Conservation (phyloP, 2,113 vertebrate genomes). For the Todiramphus saurophagus region DNA sequence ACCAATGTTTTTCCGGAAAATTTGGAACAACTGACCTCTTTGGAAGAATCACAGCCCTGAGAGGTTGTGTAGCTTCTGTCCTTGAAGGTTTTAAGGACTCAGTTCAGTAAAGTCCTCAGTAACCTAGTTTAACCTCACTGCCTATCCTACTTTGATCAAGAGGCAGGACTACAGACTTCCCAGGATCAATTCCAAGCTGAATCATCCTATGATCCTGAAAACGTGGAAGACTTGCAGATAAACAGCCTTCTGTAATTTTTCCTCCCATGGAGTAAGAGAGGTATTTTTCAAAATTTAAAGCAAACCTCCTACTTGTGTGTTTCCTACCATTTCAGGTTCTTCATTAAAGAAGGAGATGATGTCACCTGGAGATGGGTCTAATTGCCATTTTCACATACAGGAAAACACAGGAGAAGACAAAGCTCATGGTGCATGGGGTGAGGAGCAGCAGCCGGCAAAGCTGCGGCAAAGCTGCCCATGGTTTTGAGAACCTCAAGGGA, state of each 20-base stretch:
- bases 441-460: neutral
- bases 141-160: neutral
- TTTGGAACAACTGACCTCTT: neutral
- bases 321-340: neutral
- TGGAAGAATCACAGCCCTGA: neutral
- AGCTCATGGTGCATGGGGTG: too few relatives aligned
- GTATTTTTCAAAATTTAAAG: neutral
- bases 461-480: neutral
- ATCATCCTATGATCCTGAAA: neutral
- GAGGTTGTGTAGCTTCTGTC: neutral
- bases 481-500: neutral
- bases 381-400: neutral
- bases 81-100: neutral
- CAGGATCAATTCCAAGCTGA: neutral
- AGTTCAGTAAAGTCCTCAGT: neutral
- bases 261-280: neutral
- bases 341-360: neutral
- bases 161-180: neutral
- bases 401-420: neutral
- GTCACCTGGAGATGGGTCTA: neutral
- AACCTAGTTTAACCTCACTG: neutral
- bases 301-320: neutral
- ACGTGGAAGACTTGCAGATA: neutral
- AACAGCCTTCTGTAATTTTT: neutral
- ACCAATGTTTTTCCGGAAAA: neutral